Evolutionary conservation across 2,888 invertebrate species (phyloP).

Genomic region (Drosophila birchii): DNA sequence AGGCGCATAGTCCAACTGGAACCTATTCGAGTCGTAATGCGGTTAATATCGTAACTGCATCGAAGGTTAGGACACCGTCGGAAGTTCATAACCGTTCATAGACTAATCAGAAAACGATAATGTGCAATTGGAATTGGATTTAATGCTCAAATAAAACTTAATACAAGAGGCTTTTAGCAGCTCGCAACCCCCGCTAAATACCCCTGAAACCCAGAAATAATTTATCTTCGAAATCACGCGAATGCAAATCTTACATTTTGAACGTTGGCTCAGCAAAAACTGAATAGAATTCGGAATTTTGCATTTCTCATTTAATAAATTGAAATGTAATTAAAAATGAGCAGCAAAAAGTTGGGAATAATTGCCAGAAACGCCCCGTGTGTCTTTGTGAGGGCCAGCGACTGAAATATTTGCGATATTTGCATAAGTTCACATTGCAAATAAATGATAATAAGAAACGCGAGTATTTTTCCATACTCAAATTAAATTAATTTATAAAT

Average conservation of each 20-base stretch:
- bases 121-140: constrained; percentile 1
- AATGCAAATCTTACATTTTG: constrained; percentile 52
- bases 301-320: constrained; percentile 67
- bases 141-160: constrained; percentile 43
- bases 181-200: constrained; percentile 44
- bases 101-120: constrained; percentile 9
- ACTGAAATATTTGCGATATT: constrained; percentile 54
- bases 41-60: constrained; percentile 42
- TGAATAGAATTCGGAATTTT: constrained; percentile 54
- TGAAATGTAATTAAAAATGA: constrained; percentile 65
- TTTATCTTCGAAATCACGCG: constrained; percentile 62
- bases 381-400: constrained; percentile 64
- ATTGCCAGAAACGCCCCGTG: constrained; percentile 38
- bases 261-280: constrained; percentile 33
- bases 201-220: constrained; percentile 30
- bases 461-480: constrained; percentile 54
- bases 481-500: constrained; percentile 69
- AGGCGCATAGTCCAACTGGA: constrained; percentile 63
- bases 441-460: constrained; percentile 51
- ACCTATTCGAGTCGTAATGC: constrained; percentile 42
- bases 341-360: constrained; percentile 43
- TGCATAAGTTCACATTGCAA: constrained; percentile 71
- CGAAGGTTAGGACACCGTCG: constrained; percentile 47
- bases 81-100: constrained; percentile 19
- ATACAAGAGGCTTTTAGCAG: constrained; percentile 50